phyloP scores from a whole-genome alignment of 2,797 vertebrate genomes.

The Epinephelus coioides region DNA sequence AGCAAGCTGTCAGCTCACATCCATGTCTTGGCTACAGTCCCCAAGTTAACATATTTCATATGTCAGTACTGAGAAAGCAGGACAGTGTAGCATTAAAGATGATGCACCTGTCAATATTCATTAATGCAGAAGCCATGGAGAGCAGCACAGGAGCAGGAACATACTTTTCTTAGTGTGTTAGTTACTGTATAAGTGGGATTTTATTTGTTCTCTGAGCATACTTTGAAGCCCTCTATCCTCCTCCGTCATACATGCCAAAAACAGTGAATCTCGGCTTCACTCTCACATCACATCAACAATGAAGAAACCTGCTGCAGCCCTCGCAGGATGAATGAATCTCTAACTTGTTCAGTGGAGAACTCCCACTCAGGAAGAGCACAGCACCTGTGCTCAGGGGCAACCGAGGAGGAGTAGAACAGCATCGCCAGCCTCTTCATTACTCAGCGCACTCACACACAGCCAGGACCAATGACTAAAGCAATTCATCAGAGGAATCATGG shows the following conservation, averaged over 20 bases:
- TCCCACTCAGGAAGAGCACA: conserved; percentile 57
- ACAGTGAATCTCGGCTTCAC: conserved; percentile 18
- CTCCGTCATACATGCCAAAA: conserved; percentile 10
- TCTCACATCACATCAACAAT: conserved; percentile 22
- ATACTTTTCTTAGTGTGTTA: conserved; percentile 9
- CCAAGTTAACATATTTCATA: conserved; percentile 43
- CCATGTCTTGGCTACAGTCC: conserved; percentile 26
- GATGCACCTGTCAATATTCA: conserved; percentile 50
- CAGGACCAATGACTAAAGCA: conserved; percentile 57
- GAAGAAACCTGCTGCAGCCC: conserved; percentile 20
- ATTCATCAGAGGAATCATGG: conserved; percentile 62
- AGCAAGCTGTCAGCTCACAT: conserved; percentile 58
- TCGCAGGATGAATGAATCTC: conserved; percentile 66
- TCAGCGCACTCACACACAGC: conserved; percentile 57
- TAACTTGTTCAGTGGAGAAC: conserved; percentile 54
- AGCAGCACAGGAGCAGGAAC: conserved; percentile 11
- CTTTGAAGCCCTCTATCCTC: conserved; percentile 11
- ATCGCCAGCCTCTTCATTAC: conserved; percentile 67
- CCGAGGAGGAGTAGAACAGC: conserved; percentile 61
- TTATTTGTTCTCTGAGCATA: not conserved
- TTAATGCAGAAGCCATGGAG: conserved; percentile 29
- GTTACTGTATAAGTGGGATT: conserved; percentile 7
- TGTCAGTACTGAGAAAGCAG: conserved; percentile 38
- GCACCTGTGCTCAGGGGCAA: conserved; percentile 59
- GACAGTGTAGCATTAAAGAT: conserved; percentile 31